These are phyloP conservation scores for Eulemur rubriventer DNA, from an alignment of 2,797 vertebrate species.

Conservation along the genomic window DNA sequence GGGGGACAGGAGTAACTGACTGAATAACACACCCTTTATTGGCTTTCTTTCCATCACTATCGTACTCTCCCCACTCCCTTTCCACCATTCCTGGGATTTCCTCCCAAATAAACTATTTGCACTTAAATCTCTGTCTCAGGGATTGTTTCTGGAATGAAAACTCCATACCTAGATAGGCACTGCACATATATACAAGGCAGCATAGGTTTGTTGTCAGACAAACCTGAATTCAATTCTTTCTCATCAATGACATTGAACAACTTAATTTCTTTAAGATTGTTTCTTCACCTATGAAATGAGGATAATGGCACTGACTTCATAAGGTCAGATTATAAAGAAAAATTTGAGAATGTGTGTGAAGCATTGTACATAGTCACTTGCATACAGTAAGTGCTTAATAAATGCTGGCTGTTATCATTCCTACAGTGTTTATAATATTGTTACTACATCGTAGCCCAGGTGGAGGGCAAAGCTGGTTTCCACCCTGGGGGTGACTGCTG, in stretches of 20 bases:
- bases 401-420: not conserved
- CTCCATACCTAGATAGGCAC: not conserved
- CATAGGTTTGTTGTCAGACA: not conserved
- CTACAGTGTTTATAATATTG: not conserved
- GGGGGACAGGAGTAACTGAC: not conserved
- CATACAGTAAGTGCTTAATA: not conserved
- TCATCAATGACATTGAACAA: not conserved
- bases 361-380: not conserved
- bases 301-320: not conserved
- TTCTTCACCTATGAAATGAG: not conserved
- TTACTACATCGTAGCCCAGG: not conserved
- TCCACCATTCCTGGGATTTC: not conserved
- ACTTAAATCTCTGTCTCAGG: conserved; percentile 1
- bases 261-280: not conserved
- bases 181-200: not conserved
- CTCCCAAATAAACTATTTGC: not conserved
- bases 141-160: not conserved
- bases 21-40: not conserved
- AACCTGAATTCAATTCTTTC: not conserved
- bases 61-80: not conserved
- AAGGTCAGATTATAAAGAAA: not conserved
- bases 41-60: not conserved
- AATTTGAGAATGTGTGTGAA: not conserved
- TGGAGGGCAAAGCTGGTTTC: not conserved
- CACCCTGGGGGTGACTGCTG: not conserved